phyloP scores from a whole-genome alignment of 2,797 vertebrate species.

The Melanotaenia maccullochi region DNA sequence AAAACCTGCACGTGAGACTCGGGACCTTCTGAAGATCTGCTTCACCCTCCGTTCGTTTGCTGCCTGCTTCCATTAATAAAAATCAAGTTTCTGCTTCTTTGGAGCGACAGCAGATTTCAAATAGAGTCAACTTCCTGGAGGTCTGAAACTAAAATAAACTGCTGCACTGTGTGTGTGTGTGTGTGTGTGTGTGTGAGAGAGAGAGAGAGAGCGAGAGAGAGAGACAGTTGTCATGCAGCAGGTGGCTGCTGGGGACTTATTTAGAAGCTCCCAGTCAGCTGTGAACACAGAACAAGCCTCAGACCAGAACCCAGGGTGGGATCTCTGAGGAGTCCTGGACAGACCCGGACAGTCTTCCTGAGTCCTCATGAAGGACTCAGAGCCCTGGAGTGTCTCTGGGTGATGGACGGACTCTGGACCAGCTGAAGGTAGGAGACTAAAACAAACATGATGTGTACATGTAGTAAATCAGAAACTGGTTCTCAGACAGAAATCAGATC shows the following conservation, averaged over 20 bases:
- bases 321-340: not conserved
- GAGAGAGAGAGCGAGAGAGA: too few species aligned
- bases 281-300: slow-evolving; percentile 13
- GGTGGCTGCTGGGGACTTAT: slow-evolving; percentile 59
- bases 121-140: slow-evolving; percentile 24
- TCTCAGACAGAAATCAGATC: not conserved
- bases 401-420: not conserved
- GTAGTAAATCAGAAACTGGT: not conserved
- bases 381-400: not conserved
- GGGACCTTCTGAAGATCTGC: too few species aligned
- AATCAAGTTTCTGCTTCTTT: too few species aligned
- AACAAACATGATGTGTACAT: not conserved
- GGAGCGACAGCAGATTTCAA: not conserved
- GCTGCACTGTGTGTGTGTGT: not conserved
- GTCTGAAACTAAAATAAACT: slow-evolving; percentile 46
- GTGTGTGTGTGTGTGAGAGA: slow-evolving; percentile 8
- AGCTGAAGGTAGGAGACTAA: slow-evolving; percentile 36
- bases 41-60: too few species aligned
- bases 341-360: not conserved
- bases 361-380: not conserved
- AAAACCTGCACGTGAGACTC: too few species aligned
- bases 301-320: slow-evolving; percentile 10
- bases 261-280: slow-evolving; percentile 55
- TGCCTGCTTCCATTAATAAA: too few species aligned
- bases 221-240: slow-evolving; percentile 61